Evolutionary conservation across 1,140 invertebrate genomes (phyloP).

Genomic region (Tetramorium parvispinum): DNA sequence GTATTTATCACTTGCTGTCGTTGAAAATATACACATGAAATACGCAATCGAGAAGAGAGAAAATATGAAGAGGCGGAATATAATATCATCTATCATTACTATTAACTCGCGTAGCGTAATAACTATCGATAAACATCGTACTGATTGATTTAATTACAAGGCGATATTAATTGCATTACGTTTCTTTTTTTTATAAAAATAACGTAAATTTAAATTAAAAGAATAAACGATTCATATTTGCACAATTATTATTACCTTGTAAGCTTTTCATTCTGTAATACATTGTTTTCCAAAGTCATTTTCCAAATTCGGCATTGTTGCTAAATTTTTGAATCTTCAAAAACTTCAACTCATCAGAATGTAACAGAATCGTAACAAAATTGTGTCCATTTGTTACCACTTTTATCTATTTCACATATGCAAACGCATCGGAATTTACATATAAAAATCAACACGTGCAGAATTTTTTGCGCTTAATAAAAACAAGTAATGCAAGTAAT

Average conservation of each 20-base stretch:
- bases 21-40: neutral
- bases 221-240: neutral
- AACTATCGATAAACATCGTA: neutral
- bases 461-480: neutral
- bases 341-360: neutral
- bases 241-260: neutral
- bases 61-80: neutral
- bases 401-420: neutral
- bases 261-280: neutral
- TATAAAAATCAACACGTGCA: slow-evolving; percentile 18
- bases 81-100: neutral
- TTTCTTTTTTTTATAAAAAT: neutral
- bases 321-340: neutral
- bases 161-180: neutral
- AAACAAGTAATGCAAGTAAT: neutral
- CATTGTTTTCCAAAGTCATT: too few species aligned
- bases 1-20: neutral
- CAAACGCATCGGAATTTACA: neutral
- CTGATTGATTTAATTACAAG: neutral
- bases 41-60: neutral
- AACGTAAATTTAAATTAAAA: neutral
- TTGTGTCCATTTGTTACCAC: neutral
- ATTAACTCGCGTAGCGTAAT: neutral
- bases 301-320: too few species aligned
- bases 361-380: neutral